Conservation (phyloP, 2,888 invertebrate genomes). For the Orchesella flavescens region DNA sequence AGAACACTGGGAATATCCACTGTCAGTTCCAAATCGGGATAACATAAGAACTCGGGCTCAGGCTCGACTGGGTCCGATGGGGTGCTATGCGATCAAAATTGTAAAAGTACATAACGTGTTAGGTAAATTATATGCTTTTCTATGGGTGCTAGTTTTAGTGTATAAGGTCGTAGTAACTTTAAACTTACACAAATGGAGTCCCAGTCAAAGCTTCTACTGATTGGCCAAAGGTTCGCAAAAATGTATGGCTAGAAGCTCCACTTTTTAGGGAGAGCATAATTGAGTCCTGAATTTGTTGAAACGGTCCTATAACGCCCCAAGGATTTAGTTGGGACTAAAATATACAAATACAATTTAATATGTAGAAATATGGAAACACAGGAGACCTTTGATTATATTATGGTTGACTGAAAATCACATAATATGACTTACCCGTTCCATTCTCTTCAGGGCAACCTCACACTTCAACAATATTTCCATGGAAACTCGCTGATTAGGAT, state of each 20-base stretch:
- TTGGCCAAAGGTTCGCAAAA: slow-evolving; percentile 93
- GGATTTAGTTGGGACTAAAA: slow-evolving; percentile 75
- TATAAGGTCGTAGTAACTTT: neutral
- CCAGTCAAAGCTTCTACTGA: slow-evolving; percentile 91
- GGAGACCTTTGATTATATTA: no score
- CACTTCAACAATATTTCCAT: slow-evolving; percentile 93
- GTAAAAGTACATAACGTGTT: neutral
- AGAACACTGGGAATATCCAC: slow-evolving; percentile 89
- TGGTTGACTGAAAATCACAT: no score
- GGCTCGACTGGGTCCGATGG: slow-evolving; percentile 17
- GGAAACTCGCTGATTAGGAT: slow-evolving; percentile 90
- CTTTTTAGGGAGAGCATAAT: slow-evolving; percentile 85
- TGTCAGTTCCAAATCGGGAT: slow-evolving; percentile 43
- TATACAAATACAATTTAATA: no score
- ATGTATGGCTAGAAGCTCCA: slow-evolving; percentile 90
- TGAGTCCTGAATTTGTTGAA: slow-evolving; percentile 82
- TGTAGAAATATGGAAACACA: no score
- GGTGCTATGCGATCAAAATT: no score
- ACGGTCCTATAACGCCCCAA: slow-evolving; percentile 75
- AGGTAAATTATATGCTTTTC: neutral
- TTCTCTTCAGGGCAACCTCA: slow-evolving; percentile 91
- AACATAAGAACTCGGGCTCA: slow-evolving; percentile 1
- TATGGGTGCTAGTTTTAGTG: neutral
- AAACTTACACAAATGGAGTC: slow-evolving; percentile 85
- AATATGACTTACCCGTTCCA: slow-evolving; percentile 77